A percentile compares a stretch with the other conserved stretches of the same genome.
These are phyloP conservation scores for Aethina tumida DNA, from an alignment of 1,140 invertebrate genomes.

Conservation along the genomic window DNA sequence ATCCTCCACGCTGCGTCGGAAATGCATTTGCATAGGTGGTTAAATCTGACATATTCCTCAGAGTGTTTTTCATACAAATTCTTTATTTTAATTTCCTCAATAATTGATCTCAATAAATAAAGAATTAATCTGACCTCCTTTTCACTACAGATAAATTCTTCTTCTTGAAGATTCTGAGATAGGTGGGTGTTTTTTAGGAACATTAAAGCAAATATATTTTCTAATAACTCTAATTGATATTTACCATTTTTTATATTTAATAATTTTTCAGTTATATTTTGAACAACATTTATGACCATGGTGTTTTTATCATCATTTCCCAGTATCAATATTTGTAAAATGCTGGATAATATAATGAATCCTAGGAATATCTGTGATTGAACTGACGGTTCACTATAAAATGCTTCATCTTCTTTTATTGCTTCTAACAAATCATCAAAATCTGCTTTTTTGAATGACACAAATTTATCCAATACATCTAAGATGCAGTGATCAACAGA, in stretches of 20 bases:
- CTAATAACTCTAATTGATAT: slow-evolving; percentile 28
- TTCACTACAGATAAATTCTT: slow-evolving; percentile 22
- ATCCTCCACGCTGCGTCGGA: slow-evolving; percentile 31
- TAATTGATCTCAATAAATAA: slow-evolving; percentile 21
- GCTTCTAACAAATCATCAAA: slow-evolving; percentile 4
- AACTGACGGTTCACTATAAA: not conserved
- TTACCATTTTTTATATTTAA: slow-evolving; percentile 15
- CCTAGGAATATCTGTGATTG: slow-evolving; percentile 17
- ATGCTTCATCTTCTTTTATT: slow-evolving; percentile 13
- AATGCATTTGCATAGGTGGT: slow-evolving; percentile 22
- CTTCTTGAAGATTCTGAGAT: slow-evolving; percentile 7
- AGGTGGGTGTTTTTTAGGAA: slow-evolving; percentile 22
- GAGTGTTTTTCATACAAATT: slow-evolving; percentile 18
- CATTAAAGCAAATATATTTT: slow-evolving; percentile 27
- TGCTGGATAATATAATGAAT: slow-evolving; percentile 22
- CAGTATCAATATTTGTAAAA: slow-evolving; percentile 18
- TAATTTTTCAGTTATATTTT: slow-evolving; percentile 19
- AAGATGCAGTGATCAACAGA: slow-evolving; percentile 14
- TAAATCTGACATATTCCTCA: slow-evolving; percentile 18
- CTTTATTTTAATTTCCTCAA: slow-evolving; percentile 25
- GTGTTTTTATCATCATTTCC: slow-evolving; percentile 10
- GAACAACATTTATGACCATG: slow-evolving; percentile 16
- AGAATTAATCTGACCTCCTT: slow-evolving; percentile 26
- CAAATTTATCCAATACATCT: slow-evolving; percentile 15
- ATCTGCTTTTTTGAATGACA: slow-evolving; percentile 13